A percentile compares a stretch with the other conserved stretches of the same genome.
Conservation (phyloP, 2,888 invertebrate genomes). For the Drosophila melanocephala region DNA sequence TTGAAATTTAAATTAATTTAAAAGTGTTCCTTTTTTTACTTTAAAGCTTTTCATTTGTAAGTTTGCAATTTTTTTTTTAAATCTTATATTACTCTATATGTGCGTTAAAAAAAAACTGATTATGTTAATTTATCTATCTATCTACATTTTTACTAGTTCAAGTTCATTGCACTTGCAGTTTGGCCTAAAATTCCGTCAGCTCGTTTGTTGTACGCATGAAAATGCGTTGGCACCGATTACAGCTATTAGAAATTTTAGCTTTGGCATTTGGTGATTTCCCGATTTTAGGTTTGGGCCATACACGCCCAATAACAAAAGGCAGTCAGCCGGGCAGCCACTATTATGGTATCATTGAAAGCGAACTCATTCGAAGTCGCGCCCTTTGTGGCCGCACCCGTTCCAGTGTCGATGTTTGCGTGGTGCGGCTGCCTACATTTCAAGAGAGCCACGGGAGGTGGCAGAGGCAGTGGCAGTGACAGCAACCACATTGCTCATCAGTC, state of each 20-base stretch:
- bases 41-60: not conserved
- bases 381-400: conserved; percentile 71
- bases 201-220: conserved; percentile 50
- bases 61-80: not conserved
- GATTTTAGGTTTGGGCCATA: conserved; percentile 34
- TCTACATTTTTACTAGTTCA: conserved; percentile 19
- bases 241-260: conserved; percentile 58
- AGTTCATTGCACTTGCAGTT: conserved; percentile 60
- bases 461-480: conserved; percentile 32
- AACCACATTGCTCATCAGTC: conserved; percentile 73
- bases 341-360: conserved; percentile 68
- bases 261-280: conserved; percentile 23
- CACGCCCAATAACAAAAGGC: conserved; percentile 53
- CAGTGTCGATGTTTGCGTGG: conserved; percentile 32
- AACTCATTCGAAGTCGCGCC: conserved; percentile 70
- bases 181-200: conserved; percentile 21
- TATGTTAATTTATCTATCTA: not conserved
- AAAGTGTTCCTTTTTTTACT: no score
- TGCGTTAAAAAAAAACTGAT: not conserved
- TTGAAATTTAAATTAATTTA: not conserved
- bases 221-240: conserved; percentile 71
- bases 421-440: conserved; percentile 61
- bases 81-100: not conserved
- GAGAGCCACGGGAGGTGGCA: conserved; percentile 45
- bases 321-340: conserved; percentile 31